A percentile compares a stretch with the other conserved stretches of the same genome.
These are phyloP conservation scores for Acrocyrtus sp. DNA, from an alignment of 2,888 invertebrate genomes.

Conservation along the genomic window DNA sequence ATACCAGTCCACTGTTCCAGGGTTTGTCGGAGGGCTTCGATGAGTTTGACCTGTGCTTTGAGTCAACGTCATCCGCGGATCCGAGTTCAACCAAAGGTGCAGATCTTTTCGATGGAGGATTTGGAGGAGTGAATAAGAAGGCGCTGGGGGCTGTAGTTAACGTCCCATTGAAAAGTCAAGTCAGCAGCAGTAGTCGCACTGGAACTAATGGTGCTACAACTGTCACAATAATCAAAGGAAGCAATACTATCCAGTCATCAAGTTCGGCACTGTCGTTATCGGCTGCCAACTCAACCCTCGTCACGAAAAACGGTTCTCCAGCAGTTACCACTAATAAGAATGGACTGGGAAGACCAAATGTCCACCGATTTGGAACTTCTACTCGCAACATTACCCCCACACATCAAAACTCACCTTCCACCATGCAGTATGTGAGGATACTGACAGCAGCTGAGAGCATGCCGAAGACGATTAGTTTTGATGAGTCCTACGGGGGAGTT, in stretches of 20 bases:
- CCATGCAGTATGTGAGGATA: slow-evolving; percentile 27
- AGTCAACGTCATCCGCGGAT: slow-evolving; percentile 37
- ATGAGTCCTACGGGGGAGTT: slow-evolving; percentile 44
- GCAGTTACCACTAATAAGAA: slow-evolving; percentile 28
- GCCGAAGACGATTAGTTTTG: slow-evolving; percentile 32
- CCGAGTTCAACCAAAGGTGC: slow-evolving; percentile 30
- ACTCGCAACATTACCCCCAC: slow-evolving; percentile 27
- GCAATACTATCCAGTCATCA: slow-evolving; percentile 39
- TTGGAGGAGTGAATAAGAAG: slow-evolving; percentile 21
- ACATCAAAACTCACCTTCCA: slow-evolving; percentile 1
- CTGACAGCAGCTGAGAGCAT: slow-evolving; percentile 27
- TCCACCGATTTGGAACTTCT: slow-evolving; percentile 35
- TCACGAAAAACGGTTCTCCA: slow-evolving; percentile 21
- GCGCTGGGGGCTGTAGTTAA: slow-evolving; percentile 39
- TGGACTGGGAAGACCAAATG: slow-evolving; percentile 45
- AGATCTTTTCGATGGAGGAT: slow-evolving; percentile 24
- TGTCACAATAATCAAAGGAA: slow-evolving; percentile 46
- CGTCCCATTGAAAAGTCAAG: slow-evolving; percentile 44
- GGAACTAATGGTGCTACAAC: slow-evolving; percentile 29
- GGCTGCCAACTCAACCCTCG: too few relatives aligned
- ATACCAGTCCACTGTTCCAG: slow-evolving; percentile 37
- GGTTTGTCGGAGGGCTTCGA: slow-evolving; percentile 50
- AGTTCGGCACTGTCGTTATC: too few relatives aligned
- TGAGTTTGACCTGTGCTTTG: slow-evolving; percentile 52
- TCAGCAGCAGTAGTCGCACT: slow-evolving; percentile 29